Conservation (phyloP, 2,888 invertebrate genomes). For the Deilephila porcellus region DNA sequence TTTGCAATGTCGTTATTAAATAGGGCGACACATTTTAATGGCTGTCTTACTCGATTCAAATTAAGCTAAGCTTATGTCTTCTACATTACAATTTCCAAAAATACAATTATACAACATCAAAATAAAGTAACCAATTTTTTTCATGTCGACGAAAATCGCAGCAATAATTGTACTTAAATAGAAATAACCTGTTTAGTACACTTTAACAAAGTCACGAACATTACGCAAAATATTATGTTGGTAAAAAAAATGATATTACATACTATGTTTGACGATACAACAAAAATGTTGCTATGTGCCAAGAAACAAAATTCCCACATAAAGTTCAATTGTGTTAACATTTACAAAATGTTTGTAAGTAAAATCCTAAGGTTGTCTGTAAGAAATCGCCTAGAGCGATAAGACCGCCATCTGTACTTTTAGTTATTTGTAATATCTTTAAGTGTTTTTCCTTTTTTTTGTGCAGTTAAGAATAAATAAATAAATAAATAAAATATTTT, state of each 20-base stretch:
- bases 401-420: too few relatives aligned
- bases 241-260: not conserved
- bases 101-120: not conserved
- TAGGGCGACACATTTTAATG: too few relatives aligned
- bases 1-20: too few relatives aligned
- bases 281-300: not conserved
- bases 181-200: constrained; percentile 6
- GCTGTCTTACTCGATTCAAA: too few relatives aligned
- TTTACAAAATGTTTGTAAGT: not conserved
- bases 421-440: too few relatives aligned
- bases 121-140: not conserved
- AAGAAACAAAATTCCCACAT: not conserved
- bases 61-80: not conserved
- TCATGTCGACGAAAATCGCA: not conserved
- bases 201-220: not conserved
- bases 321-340: not conserved
- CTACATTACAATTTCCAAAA: too few relatives aligned
- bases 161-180: not conserved
- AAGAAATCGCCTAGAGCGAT: too few relatives aligned
- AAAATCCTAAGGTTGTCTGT: too few relatives aligned
- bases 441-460: too few relatives aligned
- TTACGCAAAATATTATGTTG: not conserved
- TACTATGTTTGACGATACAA: not conserved
- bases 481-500: too few relatives aligned
- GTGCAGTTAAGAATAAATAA: too few relatives aligned